A percentile compares a stretch with the other conserved stretches of the same genome.
phyloP scores from a whole-genome alignment of 2,888 invertebrate genomes.

The Synergus laeviventris region DNA sequence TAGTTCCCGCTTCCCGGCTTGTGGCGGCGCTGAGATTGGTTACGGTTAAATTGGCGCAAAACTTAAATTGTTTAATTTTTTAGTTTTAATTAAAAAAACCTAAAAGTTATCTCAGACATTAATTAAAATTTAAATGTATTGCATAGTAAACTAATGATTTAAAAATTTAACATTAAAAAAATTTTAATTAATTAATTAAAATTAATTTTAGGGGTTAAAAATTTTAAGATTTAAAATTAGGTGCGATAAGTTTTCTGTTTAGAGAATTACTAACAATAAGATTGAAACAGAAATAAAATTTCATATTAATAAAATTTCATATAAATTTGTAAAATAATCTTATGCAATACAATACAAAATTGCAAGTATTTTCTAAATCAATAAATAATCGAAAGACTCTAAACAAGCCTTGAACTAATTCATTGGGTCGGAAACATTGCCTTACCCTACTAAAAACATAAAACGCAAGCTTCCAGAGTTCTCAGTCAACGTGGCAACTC shows the following conservation, averaged over 20 bases:
- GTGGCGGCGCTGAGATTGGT: neutral
- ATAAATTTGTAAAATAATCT: no score
- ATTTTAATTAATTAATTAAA: no score
- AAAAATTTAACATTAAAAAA: no score
- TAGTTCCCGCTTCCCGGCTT: conserved; percentile 7
- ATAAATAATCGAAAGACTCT: conserved; percentile 21
- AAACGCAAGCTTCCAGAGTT: conserved; percentile 27
- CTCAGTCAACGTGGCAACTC: conserved; percentile 25
- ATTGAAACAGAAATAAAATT: neutral
- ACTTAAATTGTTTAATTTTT: neutral
- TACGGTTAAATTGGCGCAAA: neutral
- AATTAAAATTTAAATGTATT: no score
- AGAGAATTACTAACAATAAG: neutral
- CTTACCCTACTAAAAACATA: conserved; percentile 19
- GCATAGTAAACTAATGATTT: no score
- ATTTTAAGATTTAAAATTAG: neutral
- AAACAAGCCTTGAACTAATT: conserved; percentile 36
- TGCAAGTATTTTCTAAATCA: neutral
- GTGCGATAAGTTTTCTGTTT: neutral
- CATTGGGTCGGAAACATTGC: conserved; percentile 29
- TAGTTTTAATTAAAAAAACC: neutral
- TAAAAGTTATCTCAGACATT: neutral
- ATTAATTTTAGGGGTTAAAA: no score
- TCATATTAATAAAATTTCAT: neutral
- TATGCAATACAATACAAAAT: conserved; percentile 11